Percentiles rank a stretch among this genome's conserved stretches.
These are phyloP conservation scores for Carassius carassius DNA, from an alignment of 2,113 vertebrate species.

Conservation along the genomic window DNA sequence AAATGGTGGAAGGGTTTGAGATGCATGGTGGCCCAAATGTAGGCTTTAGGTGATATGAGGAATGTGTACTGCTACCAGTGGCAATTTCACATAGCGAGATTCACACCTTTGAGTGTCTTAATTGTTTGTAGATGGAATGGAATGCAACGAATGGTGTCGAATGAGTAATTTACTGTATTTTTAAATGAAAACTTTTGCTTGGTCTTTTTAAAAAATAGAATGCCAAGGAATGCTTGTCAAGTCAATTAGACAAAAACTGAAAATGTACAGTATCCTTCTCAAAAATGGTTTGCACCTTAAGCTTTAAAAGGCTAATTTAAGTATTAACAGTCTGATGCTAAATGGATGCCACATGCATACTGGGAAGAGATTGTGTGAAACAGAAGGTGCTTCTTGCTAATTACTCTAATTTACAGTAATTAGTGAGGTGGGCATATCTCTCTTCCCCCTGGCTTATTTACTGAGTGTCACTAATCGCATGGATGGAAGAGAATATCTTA, in stretches of 20 bases:
- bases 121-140: constrained; percentile 1
- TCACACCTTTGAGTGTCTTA: constrained; percentile 30
- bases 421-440: constrained; percentile 45
- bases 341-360: constrained; percentile 1
- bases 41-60: constrained; percentile 39
- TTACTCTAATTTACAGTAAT: constrained; percentile 54
- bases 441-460: constrained; percentile 42
- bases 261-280: not conserved
- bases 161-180: constrained; percentile 16
- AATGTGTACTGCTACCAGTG: constrained; percentile 21
- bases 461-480: constrained; percentile 11
- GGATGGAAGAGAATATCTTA: constrained; percentile 36
- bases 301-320: constrained; percentile 33
- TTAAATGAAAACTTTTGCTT: not conserved
- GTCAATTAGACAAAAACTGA: no score
- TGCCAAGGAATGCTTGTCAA: not conserved
- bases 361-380: constrained; percentile 44
- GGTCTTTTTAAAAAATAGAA: not conserved
- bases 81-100: not conserved
- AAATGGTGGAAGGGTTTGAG: constrained; percentile 63
- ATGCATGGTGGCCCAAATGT: constrained; percentile 56
- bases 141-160: constrained; percentile 23
- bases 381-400: constrained; percentile 53
- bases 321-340: constrained; percentile 50
- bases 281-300: not conserved